Base-by-base conservation (phyloP, 2,797 vertebrate genomes). In the Decapterus maruadsi region DNA sequence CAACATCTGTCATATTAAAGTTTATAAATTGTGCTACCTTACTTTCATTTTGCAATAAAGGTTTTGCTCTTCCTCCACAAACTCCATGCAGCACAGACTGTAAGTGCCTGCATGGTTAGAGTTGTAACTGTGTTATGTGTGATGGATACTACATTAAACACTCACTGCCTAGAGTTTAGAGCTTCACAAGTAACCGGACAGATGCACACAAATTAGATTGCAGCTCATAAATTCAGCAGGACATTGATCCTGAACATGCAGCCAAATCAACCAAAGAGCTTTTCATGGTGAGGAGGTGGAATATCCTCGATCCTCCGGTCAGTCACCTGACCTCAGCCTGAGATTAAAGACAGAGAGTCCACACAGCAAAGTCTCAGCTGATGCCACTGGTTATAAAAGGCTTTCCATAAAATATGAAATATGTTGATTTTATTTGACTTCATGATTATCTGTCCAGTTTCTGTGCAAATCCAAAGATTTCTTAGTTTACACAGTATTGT, bases 1-100 rank as follows among this genome's bases (percentile, higher is more conserved):
- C 22, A 58, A 70, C 34, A 77, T 69, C 63, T 81, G 78, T 80
- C 81, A 48, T 59, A 68, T 76, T 72, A 42, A 67, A 63, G 38
- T 82, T 81, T 77, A 42, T 56, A 68, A 72, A 80, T 34, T 64
- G 55, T 50, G 68, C 58, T 62, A 68, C 64, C 40, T 63, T 46
- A 51, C 17, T 73, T 75, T 73, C 38, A 53, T 62, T 73, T 73
- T 54, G 34, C 55, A 26, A 31, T 48, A 29, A 71, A 45, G 34
- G 11, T 65, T 57, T 58, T 36, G 7, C 31, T 78, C 40, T 53
- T 85, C 40, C 55, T 64, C 14, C 20, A 58, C 57, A 5, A 36
- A 14, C 58, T 56, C 54, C 61, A 53, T 11, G 17, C 14, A 56
- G 54, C 19, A 14, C 26, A 7, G 53, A 55, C 13, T 12, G 6